Conservation (phyloP, 2,113 vertebrate genomes). For the Petroica traversi region DNA sequence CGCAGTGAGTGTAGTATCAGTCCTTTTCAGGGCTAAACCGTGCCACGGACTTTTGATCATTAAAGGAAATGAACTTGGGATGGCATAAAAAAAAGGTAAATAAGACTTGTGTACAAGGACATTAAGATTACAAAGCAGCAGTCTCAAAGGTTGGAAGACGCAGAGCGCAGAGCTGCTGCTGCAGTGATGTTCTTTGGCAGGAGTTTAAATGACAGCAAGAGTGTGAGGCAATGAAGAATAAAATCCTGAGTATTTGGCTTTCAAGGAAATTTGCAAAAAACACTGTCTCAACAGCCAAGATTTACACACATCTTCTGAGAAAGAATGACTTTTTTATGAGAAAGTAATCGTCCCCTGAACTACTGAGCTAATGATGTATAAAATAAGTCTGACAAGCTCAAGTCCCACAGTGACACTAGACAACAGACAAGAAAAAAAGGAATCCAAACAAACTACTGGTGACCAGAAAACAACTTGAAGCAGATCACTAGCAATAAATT, state of each 20-base stretch:
- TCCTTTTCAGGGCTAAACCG: background rate
- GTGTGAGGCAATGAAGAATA: background rate
- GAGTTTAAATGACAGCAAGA: background rate
- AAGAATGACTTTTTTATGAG: background rate
- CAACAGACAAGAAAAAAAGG: background rate
- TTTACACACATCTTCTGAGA: background rate
- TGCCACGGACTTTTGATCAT: background rate
- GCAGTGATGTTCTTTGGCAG: background rate
- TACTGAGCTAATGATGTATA: slow-evolving; percentile 6
- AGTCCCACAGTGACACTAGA: background rate
- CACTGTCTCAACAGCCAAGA: background rate
- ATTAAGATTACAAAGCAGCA: background rate
- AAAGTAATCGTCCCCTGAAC: background rate
- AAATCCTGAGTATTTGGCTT: background rate
- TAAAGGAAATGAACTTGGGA: slow-evolving; percentile 36
- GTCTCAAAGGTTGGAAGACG: background rate
- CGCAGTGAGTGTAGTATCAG: background rate
- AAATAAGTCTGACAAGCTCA: background rate
- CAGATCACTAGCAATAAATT: slow-evolving; percentile 30
- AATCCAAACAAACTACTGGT: slow-evolving; percentile 32
- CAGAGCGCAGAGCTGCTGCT: background rate
- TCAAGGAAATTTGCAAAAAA: slow-evolving; percentile 28
- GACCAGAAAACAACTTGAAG: slow-evolving; percentile 25
- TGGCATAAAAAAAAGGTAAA: background rate
- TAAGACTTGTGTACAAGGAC: background rate